Percentiles rank a stretch among this genome's conserved stretches.
phyloP scores from a whole-genome alignment of 2,888 invertebrate genomes.

The Platycheirus albimanus region DNA sequence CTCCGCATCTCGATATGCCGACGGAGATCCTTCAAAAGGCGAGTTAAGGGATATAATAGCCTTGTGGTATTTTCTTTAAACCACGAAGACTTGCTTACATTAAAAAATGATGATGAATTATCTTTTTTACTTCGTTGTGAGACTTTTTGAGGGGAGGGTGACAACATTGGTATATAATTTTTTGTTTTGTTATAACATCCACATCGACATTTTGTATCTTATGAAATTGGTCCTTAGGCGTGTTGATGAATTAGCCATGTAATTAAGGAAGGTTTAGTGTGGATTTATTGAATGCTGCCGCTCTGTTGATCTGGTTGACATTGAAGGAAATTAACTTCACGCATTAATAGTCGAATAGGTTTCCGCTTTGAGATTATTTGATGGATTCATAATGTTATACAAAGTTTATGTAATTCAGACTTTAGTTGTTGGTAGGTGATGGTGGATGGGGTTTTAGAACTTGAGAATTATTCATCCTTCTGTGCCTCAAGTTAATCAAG shows the following conservation, averaged over 20 bases:
- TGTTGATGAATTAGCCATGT: constrained; percentile 31
- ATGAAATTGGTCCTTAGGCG: constrained; percentile 7
- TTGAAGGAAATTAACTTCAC: constrained; percentile 55
- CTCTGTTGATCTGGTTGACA: constrained; percentile 39
- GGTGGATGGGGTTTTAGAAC: neutral
- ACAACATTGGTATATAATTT: no score
- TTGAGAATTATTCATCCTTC: neutral
- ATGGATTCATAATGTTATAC: constrained; percentile 23
- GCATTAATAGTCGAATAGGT: constrained; percentile 40
- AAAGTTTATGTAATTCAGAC: no score
- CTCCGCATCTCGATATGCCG: no score
- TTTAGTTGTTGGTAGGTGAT: no score
- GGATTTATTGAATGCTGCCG: constrained; percentile 52
- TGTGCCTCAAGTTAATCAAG: constrained; percentile 35
- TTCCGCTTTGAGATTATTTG: constrained; percentile 9
- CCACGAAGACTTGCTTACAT: neutral
- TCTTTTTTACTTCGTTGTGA: neutral
- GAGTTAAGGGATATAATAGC: no score
- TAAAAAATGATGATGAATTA: constrained; percentile 7
- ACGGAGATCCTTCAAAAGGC: no score
- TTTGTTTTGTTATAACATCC: neutral
- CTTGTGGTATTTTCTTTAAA: neutral
- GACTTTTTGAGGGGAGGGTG: neutral
- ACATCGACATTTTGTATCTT: neutral
- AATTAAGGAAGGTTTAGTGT: constrained; percentile 53